These are phyloP conservation scores for Fabriciana adippe DNA, from an alignment of 2,888 invertebrate genomes.

Conservation along the genomic window DNA sequence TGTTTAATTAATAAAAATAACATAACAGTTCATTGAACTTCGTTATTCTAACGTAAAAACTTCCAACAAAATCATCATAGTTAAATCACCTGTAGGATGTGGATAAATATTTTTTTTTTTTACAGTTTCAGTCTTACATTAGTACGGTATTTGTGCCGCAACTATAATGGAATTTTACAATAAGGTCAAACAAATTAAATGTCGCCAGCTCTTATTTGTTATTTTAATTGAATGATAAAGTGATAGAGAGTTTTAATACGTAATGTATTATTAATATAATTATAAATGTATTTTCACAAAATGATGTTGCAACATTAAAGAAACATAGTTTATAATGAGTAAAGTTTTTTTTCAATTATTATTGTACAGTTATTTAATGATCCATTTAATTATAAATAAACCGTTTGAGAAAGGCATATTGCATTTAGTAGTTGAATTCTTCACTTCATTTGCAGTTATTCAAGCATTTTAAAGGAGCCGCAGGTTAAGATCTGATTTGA, in stretches of 20 bases:
- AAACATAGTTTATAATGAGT: background rate
- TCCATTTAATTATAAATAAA: background rate
- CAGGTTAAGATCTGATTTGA: constrained; percentile 7
- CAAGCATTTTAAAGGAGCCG: background rate
- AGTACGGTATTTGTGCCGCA: background rate
- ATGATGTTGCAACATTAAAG: background rate
- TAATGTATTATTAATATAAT: constrained; percentile 1
- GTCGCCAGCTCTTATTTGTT: background rate
- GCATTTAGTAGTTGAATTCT: background rate
- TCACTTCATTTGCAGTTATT: constrained; percentile 8
- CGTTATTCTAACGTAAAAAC: too few species aligned
- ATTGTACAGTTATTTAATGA: background rate
- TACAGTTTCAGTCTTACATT: constrained; percentile 5
- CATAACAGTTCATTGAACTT: too few species aligned
- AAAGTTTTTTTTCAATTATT: too few species aligned
- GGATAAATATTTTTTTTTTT: constrained; percentile 48
- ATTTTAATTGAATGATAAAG: constrained; percentile 12
- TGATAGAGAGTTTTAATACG: background rate
- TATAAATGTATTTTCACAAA: too few species aligned
- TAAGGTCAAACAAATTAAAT: constrained; percentile 8
- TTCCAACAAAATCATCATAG: background rate
- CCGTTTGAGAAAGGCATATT: background rate
- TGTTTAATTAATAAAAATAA: too few species aligned
- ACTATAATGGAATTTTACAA: background rate
- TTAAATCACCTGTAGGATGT: constrained; percentile 3